phyloP scores from a whole-genome alignment of 1,140 invertebrate genomes.

The Vanessa tameamea region DNA sequence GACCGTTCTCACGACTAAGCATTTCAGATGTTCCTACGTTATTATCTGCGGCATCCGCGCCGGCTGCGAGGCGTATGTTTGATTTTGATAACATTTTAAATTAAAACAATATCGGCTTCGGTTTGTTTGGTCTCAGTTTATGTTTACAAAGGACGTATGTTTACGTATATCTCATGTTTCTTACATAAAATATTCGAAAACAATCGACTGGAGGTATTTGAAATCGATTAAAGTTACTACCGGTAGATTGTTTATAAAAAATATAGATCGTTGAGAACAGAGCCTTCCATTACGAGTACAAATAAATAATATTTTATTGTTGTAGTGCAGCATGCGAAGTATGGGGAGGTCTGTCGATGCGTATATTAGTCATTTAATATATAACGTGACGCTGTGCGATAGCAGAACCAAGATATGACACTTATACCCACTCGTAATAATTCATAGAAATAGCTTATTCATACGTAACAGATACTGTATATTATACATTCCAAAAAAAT shows the following conservation, averaged over 20 bases:
- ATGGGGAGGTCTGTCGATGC: no score
- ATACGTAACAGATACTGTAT: not conserved
- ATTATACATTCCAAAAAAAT: no score
- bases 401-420: not conserved
- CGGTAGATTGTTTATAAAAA: no score
- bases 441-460: not conserved
- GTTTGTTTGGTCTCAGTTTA: no score
- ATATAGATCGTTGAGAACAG: not conserved
- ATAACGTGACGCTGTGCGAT: not conserved
- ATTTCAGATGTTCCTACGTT: constrained; percentile 24
- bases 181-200: no score
- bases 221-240: no score
- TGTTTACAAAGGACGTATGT: no score
- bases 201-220: no score
- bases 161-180: no score
- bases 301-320: no score
- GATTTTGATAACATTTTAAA: constrained; percentile 10
- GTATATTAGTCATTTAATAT: not conserved
- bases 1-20: constrained; percentile 25
- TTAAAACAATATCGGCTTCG: not conserved
- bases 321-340: not conserved
- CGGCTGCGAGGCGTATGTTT: constrained; percentile 14
- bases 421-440: no score
- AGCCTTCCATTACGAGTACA: not conserved
- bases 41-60: constrained; percentile 17